phyloP scores from a whole-genome alignment of 2,797 vertebrate genomes.

The Gobionotothen gibberifrons region DNA sequence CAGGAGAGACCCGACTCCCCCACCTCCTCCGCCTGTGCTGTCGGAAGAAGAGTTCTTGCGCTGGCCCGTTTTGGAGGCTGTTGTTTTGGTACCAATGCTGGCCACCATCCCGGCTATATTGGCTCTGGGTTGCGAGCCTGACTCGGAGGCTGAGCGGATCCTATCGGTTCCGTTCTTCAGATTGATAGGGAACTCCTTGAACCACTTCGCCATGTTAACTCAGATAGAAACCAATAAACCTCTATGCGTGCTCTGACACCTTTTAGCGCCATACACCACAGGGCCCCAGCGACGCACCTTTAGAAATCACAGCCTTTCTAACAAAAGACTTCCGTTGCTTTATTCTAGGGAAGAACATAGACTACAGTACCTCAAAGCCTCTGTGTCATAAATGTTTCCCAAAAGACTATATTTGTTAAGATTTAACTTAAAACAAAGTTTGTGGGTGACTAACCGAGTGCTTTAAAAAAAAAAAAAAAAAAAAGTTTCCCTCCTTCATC shows the following conservation, averaged over 20 bases:
- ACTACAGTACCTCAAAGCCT: constrained; percentile 38
- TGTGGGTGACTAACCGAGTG: not conserved
- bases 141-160: constrained; percentile 84
- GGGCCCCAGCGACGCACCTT: constrained; percentile 73
- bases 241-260: constrained; percentile 50
- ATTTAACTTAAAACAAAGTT: not conserved
- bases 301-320: constrained; percentile 63
- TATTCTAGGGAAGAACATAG: constrained; percentile 53
- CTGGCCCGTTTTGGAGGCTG: constrained; percentile 74
- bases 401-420: constrained; percentile 18
- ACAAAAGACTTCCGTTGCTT: constrained; percentile 78
- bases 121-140: constrained; percentile 78
- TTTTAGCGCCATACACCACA: constrained; percentile 71
- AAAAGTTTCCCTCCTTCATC: constrained; percentile 53
- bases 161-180: constrained; percentile 87
- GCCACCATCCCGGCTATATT: constrained; percentile 73
- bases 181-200: constrained; percentile 89
- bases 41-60: constrained; percentile 82
- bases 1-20: constrained; percentile 78
- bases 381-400: constrained; percentile 37
- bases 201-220: constrained; percentile 80
- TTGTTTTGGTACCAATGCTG: constrained; percentile 73
- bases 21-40: constrained; percentile 45
- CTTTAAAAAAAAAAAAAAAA: not conserved
- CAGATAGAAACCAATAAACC: constrained; percentile 51